Conservation (phyloP, 2,113 vertebrate species). For the Lethenteron reissneri region DNA sequence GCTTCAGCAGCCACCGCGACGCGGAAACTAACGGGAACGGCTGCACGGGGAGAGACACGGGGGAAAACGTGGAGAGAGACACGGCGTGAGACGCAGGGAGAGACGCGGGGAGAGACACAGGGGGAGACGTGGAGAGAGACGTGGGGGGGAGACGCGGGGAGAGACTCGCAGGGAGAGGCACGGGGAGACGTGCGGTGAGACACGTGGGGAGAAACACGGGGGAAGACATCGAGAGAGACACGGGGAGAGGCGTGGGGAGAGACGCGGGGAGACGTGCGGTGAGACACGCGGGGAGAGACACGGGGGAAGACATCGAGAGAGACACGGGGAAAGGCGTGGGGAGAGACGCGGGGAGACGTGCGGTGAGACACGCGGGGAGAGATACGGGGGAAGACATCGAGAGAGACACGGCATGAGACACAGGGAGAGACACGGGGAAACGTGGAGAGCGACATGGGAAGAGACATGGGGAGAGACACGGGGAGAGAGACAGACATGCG, state of each 20-base stretch:
- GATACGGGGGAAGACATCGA: no score
- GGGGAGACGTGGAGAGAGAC: no score
- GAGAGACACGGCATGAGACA: background rate
- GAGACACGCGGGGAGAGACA: background rate
- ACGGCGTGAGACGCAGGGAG: background rate
- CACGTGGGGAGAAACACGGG: no score
- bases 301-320: background rate
- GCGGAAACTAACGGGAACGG: constrained; percentile 51
- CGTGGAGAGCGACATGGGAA: no score
- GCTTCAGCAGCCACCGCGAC: constrained; percentile 67
- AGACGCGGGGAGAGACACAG: no score
- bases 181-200: no score
- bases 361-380: fast-evolving
- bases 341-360: background rate
- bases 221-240: no score
- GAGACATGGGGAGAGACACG: no score
- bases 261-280: no score
- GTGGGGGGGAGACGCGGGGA: no score
- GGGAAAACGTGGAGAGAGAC: background rate
- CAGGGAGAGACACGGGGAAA: background rate
- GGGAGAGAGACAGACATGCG: background rate
- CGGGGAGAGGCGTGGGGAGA: no score
- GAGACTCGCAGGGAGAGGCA: no score
- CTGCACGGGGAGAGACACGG: constrained; percentile 18
- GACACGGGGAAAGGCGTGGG: background rate